phyloP scores from a whole-genome alignment of 2,888 invertebrate species.

The Andricus quercusramuli region DNA sequence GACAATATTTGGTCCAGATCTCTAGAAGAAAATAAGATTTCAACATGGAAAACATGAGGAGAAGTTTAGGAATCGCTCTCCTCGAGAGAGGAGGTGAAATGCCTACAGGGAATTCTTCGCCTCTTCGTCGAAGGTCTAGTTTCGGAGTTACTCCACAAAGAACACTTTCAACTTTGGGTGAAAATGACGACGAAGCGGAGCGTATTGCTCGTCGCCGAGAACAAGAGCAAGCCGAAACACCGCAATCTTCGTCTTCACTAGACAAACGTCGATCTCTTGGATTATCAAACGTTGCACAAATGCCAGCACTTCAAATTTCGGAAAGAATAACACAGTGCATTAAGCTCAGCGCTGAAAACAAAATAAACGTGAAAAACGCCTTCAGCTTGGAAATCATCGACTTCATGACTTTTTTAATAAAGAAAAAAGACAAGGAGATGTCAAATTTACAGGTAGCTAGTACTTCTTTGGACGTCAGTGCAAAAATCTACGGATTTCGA shows the following conservation, averaged over 20 bases:
- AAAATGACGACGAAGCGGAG: constrained; percentile 70
- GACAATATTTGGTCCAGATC: neutral
- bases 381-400: constrained; percentile 93
- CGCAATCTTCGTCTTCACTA: constrained; percentile 27
- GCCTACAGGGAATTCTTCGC: constrained; percentile 53
- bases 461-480: constrained; percentile 92
- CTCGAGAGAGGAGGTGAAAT: constrained; percentile 37
- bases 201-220: constrained; percentile 58
- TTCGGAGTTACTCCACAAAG: constrained; percentile 6
- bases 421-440: constrained; percentile 85
- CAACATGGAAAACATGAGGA: constrained; percentile 48
- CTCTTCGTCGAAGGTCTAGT: constrained; percentile 61
- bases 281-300: constrained; percentile 57
- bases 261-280: constrained; percentile 64
- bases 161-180: constrained; percentile 45
- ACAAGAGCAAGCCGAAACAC: constrained; percentile 1
- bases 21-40: neutral
- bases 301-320: constrained; percentile 63
- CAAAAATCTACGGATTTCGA: constrained; percentile 92
- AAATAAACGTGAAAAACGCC: constrained; percentile 93
- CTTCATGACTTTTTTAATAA: constrained; percentile 88
- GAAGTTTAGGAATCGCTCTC: constrained; percentile 51
- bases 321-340: constrained; percentile 68
- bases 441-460: constrained; percentile 90
- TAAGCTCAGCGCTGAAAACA: constrained; percentile 76